These are phyloP conservation scores for Lepidocyrtoides sp. DNA, from an alignment of 2,888 invertebrate genomes.

Conservation along the genomic window DNA sequence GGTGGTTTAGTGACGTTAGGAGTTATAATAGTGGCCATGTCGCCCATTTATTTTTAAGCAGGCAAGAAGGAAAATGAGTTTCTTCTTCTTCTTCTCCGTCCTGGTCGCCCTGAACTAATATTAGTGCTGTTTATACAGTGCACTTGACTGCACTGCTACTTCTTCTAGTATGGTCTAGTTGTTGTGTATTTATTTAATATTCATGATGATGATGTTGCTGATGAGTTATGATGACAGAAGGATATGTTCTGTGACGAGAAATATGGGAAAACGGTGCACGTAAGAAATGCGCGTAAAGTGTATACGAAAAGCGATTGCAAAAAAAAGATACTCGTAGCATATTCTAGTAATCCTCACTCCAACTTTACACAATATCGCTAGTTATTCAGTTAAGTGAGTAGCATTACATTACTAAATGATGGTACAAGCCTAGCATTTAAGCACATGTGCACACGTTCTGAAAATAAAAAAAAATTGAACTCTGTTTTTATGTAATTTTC, in stretches of 20 bases:
- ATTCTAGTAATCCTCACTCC: background rate
- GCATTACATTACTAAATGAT: too few species aligned
- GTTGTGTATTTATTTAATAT: background rate
- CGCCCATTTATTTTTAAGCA: background rate
- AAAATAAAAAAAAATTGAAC: too few species aligned
- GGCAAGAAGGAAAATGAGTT: background rate
- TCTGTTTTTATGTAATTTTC: too few species aligned
- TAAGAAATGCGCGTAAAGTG: background rate
- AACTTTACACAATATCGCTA: too few species aligned
- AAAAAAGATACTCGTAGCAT: background rate
- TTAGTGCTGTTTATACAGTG: background rate
- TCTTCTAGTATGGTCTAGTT: background rate
- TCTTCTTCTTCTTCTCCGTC: background rate
- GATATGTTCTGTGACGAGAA: background rate
- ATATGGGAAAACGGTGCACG: background rate
- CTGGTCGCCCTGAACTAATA: background rate
- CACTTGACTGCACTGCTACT: background rate
- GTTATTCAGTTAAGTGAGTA: too few species aligned
- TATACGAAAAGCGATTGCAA: background rate
- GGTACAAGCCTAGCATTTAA: too few species aligned
- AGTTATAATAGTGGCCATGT: background rate
- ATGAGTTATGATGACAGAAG: conserved; percentile 51
- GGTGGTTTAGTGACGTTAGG: too few species aligned
- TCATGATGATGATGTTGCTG: conserved; percentile 28
- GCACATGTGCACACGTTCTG: too few species aligned